These are phyloP conservation scores for Ptychoptera albimana DNA, from an alignment of 2,888 invertebrate genomes.

Conservation along the genomic window DNA sequence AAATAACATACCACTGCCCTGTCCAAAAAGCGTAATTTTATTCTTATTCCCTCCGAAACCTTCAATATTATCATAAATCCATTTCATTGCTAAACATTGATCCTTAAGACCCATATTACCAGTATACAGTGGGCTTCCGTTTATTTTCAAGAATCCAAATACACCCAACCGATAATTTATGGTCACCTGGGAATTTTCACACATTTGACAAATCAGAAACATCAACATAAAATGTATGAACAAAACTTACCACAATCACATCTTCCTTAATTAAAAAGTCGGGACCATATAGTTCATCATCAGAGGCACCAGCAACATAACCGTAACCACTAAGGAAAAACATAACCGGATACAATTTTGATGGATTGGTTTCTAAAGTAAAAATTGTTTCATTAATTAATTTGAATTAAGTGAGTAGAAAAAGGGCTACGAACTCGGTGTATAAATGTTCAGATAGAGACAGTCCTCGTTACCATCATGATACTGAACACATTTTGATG, in stretches of 20 bases:
- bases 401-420: neutral
- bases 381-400: neutral
- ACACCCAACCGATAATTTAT: constrained; percentile 27
- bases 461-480: constrained; percentile 4
- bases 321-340: constrained; percentile 5
- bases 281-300: neutral
- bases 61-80: constrained; percentile 26
- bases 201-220: neutral
- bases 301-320: neutral
- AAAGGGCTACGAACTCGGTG: neutral
- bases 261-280: constrained; percentile 4
- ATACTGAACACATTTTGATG: constrained; percentile 1
- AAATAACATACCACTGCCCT: constrained; percentile 21
- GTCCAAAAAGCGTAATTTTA: constrained; percentile 25
- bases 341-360: constrained; percentile 2
- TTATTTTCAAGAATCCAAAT: constrained; percentile 28
- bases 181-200: constrained; percentile 16
- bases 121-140: constrained; percentile 19
- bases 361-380: neutral
- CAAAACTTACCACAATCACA: neutral
- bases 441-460: constrained; percentile 5
- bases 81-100: constrained; percentile 25
- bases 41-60: constrained; percentile 25
- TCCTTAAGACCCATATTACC: constrained; percentile 30
- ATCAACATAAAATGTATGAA: too few species aligned